Evolutionary conservation across 2,888 invertebrate genomes (phyloP).

Genomic region (Macrosiphum euphorbiae): DNA sequence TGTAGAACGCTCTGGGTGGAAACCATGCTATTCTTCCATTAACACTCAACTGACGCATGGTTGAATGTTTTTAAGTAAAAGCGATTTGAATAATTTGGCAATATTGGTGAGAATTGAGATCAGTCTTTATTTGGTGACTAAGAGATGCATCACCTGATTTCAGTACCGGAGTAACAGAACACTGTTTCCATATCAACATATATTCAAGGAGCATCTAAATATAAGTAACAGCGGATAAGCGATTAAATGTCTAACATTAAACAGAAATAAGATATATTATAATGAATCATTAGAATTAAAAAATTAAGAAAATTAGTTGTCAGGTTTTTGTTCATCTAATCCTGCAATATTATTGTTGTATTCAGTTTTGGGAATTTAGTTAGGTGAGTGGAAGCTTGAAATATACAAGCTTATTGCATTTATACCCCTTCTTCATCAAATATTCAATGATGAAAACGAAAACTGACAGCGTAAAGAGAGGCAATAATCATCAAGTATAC

Average conservation of each 20-base stretch:
- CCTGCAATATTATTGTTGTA: background rate
- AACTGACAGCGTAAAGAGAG: no score
- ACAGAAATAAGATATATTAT: no score
- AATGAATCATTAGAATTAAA: no score
- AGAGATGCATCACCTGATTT: slow-evolving; percentile 1
- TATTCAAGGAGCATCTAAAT: background rate
- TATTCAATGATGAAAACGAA: no score
- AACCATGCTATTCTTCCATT: background rate
- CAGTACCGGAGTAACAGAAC: background rate
- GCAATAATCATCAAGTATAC: no score
- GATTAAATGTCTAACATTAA: background rate
- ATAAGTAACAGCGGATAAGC: background rate
- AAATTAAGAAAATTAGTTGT: background rate
- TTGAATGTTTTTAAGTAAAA: background rate
- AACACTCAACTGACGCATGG: background rate
- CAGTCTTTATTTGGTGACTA: background rate
- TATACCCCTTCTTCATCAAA: no score
- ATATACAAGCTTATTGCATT: no score
- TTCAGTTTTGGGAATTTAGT: background rate
- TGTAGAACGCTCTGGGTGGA: background rate
- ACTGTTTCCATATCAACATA: background rate
- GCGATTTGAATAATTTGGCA: background rate
- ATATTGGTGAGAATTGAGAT: background rate
- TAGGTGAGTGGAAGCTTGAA: background rate
- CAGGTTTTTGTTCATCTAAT: background rate